phyloP scores from a whole-genome alignment of 2,888 invertebrate species.

The Entomobrya multifasciata region DNA sequence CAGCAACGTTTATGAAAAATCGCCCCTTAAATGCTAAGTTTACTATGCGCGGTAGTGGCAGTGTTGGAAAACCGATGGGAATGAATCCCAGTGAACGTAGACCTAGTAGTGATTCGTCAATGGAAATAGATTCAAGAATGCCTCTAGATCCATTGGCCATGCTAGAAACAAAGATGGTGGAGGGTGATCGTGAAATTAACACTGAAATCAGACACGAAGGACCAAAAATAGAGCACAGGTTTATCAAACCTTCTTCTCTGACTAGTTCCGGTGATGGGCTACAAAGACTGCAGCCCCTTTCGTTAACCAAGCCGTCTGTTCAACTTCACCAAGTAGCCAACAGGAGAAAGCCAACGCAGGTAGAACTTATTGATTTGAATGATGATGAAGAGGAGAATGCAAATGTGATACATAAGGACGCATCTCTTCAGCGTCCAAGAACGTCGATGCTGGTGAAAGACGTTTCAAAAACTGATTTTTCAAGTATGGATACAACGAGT shows the following conservation, averaged over 20 bases:
- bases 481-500: neutral
- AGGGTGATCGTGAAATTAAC: slow-evolving; percentile 74
- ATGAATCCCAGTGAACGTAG: slow-evolving; percentile 24
- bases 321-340: slow-evolving; percentile 29
- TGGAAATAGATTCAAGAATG: slow-evolving; percentile 65
- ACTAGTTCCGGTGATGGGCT: slow-evolving; percentile 46
- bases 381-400: slow-evolving; percentile 62
- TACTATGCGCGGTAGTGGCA: slow-evolving; percentile 12
- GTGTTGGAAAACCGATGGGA: slow-evolving; percentile 34
- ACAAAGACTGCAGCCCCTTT: slow-evolving; percentile 63
- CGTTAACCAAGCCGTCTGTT: slow-evolving; percentile 39
- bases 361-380: slow-evolving; percentile 60
- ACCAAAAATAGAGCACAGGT: slow-evolving; percentile 69
- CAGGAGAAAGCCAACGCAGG: slow-evolving; percentile 62
- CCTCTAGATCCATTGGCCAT: slow-evolving; percentile 73
- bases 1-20: slow-evolving; percentile 66
- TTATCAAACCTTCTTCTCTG: slow-evolving; percentile 53
- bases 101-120: slow-evolving; percentile 46
- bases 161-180: slow-evolving; percentile 75
- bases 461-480: neutral
- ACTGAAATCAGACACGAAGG: slow-evolving; percentile 63
- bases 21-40: slow-evolving; percentile 60
- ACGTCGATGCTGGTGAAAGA: slow-evolving; percentile 32
- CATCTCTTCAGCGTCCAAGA: slow-evolving; percentile 1
- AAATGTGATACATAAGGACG: slow-evolving; percentile 61